These are phyloP conservation scores for Stenodema calcarata DNA, from an alignment of 2,888 invertebrate species.

Conservation along the genomic window DNA sequence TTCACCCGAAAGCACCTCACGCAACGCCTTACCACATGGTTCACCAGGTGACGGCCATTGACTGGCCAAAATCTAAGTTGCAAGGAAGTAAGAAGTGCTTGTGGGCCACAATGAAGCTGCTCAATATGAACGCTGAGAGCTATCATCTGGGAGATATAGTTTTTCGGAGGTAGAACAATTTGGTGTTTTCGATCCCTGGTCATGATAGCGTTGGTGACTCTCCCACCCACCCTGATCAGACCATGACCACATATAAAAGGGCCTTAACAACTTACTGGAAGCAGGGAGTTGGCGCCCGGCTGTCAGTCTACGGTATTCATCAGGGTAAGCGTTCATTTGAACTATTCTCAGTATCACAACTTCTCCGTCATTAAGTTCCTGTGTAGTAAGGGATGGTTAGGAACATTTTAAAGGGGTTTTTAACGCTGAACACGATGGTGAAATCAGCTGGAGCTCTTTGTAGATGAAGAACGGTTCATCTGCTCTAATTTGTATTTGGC, in stretches of 20 bases:
- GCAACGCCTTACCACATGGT: slow-evolving; percentile 33
- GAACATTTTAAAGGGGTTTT: too few relatives aligned
- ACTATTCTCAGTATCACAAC: neutral
- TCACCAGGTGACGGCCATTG: slow-evolving; percentile 61
- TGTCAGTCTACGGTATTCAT: neutral
- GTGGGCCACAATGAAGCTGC: neutral
- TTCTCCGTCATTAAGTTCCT: neutral
- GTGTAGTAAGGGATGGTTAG: neutral
- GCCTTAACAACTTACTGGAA: neutral
- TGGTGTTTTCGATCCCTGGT: neutral
- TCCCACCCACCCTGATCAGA: too few relatives aligned
- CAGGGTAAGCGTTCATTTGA: neutral
- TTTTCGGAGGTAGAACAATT: neutral
- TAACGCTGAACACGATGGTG: too few relatives aligned
- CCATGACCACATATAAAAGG: too few relatives aligned
- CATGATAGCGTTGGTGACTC: neutral
- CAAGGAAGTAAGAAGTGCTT: neutral
- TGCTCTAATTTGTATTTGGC: too few relatives aligned
- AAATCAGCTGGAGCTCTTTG: too few relatives aligned
- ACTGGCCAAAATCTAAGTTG: neutral
- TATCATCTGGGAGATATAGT: neutral
- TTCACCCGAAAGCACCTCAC: slow-evolving; percentile 51
- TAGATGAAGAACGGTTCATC: too few relatives aligned
- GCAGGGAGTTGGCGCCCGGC: neutral
- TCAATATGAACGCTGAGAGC: neutral